phyloP scores from a whole-genome alignment of 2,797 vertebrate genomes.

The Melanogrammus aeglefinus region DNA sequence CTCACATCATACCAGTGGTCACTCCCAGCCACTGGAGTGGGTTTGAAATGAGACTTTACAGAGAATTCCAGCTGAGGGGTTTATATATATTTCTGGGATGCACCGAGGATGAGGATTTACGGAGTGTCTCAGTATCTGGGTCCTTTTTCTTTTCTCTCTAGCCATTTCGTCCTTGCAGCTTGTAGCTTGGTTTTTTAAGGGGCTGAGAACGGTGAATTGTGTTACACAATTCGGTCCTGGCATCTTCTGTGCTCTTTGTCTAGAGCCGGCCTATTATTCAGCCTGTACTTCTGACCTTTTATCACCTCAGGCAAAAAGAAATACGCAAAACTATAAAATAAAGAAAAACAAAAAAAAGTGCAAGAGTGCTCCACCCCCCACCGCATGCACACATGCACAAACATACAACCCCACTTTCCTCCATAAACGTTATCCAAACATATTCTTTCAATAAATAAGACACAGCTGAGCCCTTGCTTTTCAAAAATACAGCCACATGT shows the following conservation, averaged over 20 bases:
- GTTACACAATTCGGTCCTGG: slow-evolving; percentile 44
- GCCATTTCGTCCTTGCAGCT: slow-evolving; percentile 15
- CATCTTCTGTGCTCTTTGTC: slow-evolving; percentile 42
- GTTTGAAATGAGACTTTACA: not conserved
- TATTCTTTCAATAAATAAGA: slow-evolving; percentile 67
- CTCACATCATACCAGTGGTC: slow-evolving; percentile 51
- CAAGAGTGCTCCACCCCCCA: slow-evolving; percentile 32
- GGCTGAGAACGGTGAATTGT: slow-evolving; percentile 29
- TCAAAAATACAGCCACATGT: slow-evolving; percentile 37
- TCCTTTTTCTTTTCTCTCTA: slow-evolving; percentile 20
- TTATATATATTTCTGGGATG: slow-evolving; percentile 28
- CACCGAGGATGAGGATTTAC: slow-evolving; percentile 17
- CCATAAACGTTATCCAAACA: slow-evolving; percentile 58
- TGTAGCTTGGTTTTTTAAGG: slow-evolving; percentile 14
- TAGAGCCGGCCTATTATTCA: slow-evolving; percentile 53
- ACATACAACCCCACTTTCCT: not conserved
- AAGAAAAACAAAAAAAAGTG: slow-evolving; percentile 12
- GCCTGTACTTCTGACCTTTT: slow-evolving; percentile 44
- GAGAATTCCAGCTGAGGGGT: not conserved
- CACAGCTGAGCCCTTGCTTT: slow-evolving; percentile 31
- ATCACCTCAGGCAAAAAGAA: slow-evolving; percentile 43
- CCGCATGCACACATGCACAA: not conserved
- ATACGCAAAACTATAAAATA: not conserved
- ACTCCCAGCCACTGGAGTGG: slow-evolving; percentile 32
- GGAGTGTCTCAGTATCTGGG: slow-evolving; percentile 11